These are phyloP conservation scores for Dufourea novaeangliae DNA, from an alignment of 1,140 invertebrate species.

Conservation along the genomic window DNA sequence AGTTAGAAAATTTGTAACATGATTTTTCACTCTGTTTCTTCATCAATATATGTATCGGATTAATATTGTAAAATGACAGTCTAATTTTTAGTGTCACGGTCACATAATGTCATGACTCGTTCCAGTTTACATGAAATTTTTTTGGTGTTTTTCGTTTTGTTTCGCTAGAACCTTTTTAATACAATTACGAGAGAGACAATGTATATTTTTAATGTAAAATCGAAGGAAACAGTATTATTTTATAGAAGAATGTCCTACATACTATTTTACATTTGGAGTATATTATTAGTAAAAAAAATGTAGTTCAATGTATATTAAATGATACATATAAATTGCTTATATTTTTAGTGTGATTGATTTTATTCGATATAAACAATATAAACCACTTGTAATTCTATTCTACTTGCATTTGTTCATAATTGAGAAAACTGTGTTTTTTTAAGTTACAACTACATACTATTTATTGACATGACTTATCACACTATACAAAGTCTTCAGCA, in stretches of 20 bases:
- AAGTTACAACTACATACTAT: background rate
- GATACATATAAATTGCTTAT: background rate
- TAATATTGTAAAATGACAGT: background rate
- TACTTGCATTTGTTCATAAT: background rate
- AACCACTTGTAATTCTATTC: background rate
- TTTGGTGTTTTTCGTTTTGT: background rate
- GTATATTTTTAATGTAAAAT: background rate
- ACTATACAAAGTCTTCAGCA: background rate
- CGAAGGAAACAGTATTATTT: background rate
- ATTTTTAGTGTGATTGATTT: background rate
- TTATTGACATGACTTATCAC: background rate
- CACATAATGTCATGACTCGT: background rate
- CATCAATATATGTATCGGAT: background rate
- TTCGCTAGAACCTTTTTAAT: background rate
- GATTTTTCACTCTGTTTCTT: background rate
- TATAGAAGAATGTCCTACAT: background rate
- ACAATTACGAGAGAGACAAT: background rate
- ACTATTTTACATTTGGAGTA: background rate
- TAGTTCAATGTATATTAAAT: background rate
- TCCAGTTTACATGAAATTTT: background rate
- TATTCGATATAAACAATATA: too few relatives aligned
- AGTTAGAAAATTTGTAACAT: background rate
- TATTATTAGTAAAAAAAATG: background rate
- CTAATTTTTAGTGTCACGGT: background rate
- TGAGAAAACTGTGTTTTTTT: background rate